A percentile compares a stretch with the other conserved stretches of the same genome.
These are phyloP conservation scores for Drosophila lacteicornis DNA, from an alignment of 1,140 invertebrate species.

Conservation along the genomic window DNA sequence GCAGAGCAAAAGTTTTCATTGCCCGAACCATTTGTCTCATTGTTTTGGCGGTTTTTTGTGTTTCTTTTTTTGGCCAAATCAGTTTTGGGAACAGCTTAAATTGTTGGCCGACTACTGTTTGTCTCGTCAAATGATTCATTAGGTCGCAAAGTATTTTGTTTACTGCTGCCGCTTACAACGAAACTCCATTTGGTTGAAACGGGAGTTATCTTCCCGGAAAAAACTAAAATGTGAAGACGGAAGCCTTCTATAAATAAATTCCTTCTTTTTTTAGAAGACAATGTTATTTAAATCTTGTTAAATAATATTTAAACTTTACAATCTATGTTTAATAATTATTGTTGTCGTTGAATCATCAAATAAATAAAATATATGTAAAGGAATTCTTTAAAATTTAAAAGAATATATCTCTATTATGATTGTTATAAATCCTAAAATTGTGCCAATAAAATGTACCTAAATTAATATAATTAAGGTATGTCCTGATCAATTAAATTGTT, in stretches of 20 bases:
- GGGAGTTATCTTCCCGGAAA: conserved; percentile 15
- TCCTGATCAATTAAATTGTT: conserved; percentile 1
- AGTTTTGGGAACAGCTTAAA: conserved; percentile 70
- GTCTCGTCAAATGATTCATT: conserved; percentile 72
- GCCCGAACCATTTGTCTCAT: conserved; percentile 43
- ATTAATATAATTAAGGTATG: neutral
- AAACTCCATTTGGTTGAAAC: conserved; percentile 62
- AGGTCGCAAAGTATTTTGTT: conserved; percentile 62
- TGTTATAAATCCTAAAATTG: too few species aligned
- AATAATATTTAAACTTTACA: too few species aligned
- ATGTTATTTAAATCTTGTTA: neutral
- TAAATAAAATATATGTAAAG: too few species aligned
- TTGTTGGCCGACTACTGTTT: conserved; percentile 75
- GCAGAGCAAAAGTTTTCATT: conserved; percentile 55
- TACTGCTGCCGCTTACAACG: conserved; percentile 50
- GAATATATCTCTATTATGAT: too few species aligned
- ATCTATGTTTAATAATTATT: too few species aligned
- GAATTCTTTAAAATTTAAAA: too few species aligned
- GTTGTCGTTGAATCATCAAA: too few species aligned
- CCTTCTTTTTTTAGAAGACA: neutral
- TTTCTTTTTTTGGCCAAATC: conserved; percentile 41
- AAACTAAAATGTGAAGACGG: neutral
- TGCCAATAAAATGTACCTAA: too few species aligned
- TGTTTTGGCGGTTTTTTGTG: conserved; percentile 23
- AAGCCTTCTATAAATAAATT: neutral